Conservation (phyloP, 2,797 vertebrate genomes). For the Gymnopithys bicolor region DNA sequence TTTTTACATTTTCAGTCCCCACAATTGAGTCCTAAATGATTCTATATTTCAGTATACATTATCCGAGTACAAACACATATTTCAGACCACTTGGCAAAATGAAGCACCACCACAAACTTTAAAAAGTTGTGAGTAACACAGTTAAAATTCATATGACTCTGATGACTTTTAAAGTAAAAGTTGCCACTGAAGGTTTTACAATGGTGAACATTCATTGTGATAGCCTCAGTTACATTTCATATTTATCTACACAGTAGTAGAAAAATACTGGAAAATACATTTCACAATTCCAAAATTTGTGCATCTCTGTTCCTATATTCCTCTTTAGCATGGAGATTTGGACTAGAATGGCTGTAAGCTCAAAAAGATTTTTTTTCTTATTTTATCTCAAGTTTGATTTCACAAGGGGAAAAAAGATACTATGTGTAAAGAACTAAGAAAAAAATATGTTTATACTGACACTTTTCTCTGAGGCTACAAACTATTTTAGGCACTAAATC, state of each 20-base stretch:
- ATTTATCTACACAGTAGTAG: background rate
- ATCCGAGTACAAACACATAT: background rate
- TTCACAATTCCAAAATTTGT: background rate
- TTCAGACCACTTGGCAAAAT: background rate
- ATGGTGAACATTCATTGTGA: background rate
- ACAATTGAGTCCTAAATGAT: background rate
- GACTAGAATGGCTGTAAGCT: background rate
- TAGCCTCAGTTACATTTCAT: background rate
- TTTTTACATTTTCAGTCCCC: background rate
- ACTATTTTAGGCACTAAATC: constrained; percentile 50
- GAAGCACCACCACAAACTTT: background rate
- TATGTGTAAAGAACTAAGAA: background rate
- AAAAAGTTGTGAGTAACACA: background rate
- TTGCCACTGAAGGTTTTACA: background rate
- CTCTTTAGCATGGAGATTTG: background rate
- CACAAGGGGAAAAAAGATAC: background rate
- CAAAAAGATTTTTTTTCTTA: background rate
- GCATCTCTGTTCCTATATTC: background rate
- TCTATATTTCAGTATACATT: background rate
- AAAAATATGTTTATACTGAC: constrained; percentile 45
- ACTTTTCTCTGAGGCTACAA: constrained; percentile 40
- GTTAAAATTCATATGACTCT: background rate
- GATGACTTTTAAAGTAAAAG: background rate
- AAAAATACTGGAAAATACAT: background rate
- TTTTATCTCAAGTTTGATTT: constrained; percentile 7